These are phyloP conservation scores for Episyrphus balteatus DNA, from an alignment of 1,140 invertebrate genomes.

Conservation along the genomic window DNA sequence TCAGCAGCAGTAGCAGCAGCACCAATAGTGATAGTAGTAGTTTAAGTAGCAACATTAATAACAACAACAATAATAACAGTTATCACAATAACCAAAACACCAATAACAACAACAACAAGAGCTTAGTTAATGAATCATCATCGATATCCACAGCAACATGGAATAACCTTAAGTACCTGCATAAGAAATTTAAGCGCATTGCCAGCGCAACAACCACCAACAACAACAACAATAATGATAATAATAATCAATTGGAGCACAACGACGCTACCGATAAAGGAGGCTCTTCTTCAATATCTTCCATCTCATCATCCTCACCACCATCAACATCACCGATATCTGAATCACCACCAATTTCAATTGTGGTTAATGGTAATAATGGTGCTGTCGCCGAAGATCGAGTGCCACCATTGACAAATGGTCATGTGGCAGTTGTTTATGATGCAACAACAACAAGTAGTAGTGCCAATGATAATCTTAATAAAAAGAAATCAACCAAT, in stretches of 20 bases:
- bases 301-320: constrained; percentile 18
- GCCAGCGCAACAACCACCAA: constrained; percentile 46
- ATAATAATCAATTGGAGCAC: constrained; percentile 15
- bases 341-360: constrained; percentile 3
- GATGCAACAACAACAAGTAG: constrained; percentile 4
- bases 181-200: constrained; percentile 86
- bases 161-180: constrained; percentile 67
- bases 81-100: constrained; percentile 28
- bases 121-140: constrained; percentile 19
- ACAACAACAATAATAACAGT: constrained; percentile 18
- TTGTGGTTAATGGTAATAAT: background rate
- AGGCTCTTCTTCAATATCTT: constrained; percentile 21
- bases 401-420: constrained; percentile 5
- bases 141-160: constrained; percentile 28
- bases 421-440: constrained; percentile 2
- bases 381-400: background rate
- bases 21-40: constrained; percentile 32
- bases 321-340: constrained; percentile 7
- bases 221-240: constrained; percentile 28
- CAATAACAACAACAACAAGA: constrained; percentile 28
- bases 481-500: constrained; percentile 13
- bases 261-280: constrained; percentile 27
- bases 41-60: constrained; percentile 16
- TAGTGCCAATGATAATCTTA: constrained; percentile 23
- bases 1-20: background rate